These are phyloP conservation scores for Cryptus viduatorius DNA, from an alignment of 2,888 invertebrate genomes.

Conservation along the genomic window DNA sequence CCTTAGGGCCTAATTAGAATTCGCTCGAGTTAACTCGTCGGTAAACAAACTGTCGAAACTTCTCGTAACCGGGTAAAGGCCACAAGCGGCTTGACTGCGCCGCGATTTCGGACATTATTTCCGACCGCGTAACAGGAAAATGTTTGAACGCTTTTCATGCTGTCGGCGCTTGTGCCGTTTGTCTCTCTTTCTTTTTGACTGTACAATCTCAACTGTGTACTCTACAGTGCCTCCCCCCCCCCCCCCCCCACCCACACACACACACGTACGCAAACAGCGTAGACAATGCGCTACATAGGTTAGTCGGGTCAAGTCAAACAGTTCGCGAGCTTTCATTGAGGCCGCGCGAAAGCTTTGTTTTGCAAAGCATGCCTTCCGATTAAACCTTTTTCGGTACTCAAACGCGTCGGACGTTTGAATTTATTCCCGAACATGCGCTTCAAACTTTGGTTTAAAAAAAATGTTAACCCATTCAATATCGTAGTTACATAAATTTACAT, in stretches of 20 bases:
- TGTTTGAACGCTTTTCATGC: conserved; percentile 3
- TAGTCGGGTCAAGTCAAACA: not conserved
- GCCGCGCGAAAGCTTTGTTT: conserved; percentile 8
- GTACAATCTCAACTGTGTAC: not conserved
- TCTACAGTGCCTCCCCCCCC: not conserved
- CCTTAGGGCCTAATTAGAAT: conserved; percentile 39
- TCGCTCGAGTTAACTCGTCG: conserved; percentile 31
- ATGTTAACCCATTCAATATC: not conserved
- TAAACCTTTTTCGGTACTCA: not conserved
- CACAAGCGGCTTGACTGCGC: conserved; percentile 6
- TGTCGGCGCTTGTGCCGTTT: not conserved
- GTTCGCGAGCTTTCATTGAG: conserved; percentile 2
- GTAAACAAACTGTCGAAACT: not conserved
- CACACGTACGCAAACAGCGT: not conserved
- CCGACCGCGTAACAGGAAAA: conserved; percentile 22
- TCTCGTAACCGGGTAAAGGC: not conserved
- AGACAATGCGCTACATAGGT: not conserved
- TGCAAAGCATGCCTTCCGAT: not conserved
- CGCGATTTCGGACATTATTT: conserved; percentile 37
- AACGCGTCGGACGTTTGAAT: not conserved
- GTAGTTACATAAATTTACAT: not conserved
- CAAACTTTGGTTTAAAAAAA: not conserved
- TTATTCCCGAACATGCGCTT: not conserved
- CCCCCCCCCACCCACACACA: too few species aligned
- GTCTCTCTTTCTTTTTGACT: not conserved